A percentile compares a stretch with the other conserved stretches of the same genome.
Conservation (phyloP, 2,888 invertebrate species). For the Notodonta dromedarius region DNA sequence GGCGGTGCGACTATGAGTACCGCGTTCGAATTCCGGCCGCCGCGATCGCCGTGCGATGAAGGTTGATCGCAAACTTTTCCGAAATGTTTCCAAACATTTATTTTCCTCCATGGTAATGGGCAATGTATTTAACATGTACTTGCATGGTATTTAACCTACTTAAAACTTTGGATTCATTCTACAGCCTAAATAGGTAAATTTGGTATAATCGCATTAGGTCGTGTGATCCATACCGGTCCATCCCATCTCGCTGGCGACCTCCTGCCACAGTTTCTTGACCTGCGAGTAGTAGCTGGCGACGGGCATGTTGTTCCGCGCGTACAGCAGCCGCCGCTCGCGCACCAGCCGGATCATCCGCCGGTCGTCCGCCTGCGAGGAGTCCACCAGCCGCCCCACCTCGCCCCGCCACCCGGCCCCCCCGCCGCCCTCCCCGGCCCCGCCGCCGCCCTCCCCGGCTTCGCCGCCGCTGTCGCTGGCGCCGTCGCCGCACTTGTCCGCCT, state of each 20-base stretch:
- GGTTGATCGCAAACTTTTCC: too few relatives aligned
- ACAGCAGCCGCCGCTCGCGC: slow-evolving; percentile 69
- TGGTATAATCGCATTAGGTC: background rate
- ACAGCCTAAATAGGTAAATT: too few relatives aligned
- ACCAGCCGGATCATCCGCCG: slow-evolving; percentile 72
- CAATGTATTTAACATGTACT: too few relatives aligned
- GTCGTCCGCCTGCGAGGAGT: slow-evolving; percentile 75
- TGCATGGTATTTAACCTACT: too few relatives aligned
- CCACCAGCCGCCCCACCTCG: slow-evolving; percentile 69
- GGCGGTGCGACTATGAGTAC: too few relatives aligned
- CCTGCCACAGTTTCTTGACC: slow-evolving; percentile 71
- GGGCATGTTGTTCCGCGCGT: slow-evolving; percentile 76
- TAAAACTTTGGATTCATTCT: too few relatives aligned
- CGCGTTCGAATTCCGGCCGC: too few relatives aligned
- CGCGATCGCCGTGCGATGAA: too few relatives aligned
- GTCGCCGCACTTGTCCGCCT: slow-evolving; percentile 20
- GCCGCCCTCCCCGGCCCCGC: slow-evolving; percentile 5
- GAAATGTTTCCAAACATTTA: too few relatives aligned
- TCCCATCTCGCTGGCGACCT: slow-evolving; percentile 71
- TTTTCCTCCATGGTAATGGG: too few relatives aligned
- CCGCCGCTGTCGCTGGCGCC: slow-evolving; percentile 3
- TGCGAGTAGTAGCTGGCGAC: slow-evolving; percentile 76
- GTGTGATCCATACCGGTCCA: slow-evolving; percentile 62
- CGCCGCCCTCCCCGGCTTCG: slow-evolving; percentile 20
- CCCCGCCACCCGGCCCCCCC: slow-evolving; percentile 15